These are phyloP conservation scores for Hyalella azteca DNA, from an alignment of 2,888 invertebrate genomes.

Conservation along the genomic window DNA sequence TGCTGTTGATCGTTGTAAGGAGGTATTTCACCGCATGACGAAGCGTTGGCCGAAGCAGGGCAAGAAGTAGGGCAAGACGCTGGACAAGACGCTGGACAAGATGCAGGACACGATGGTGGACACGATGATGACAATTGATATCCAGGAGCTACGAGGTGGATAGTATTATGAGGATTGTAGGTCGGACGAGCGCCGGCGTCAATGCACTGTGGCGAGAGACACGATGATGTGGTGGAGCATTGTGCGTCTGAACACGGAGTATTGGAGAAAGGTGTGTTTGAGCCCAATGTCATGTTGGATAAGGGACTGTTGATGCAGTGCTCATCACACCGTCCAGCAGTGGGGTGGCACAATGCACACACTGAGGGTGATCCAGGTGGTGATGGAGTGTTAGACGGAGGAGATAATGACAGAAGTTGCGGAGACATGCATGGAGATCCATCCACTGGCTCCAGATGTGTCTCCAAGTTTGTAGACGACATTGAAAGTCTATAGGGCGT, in stretches of 20 bases:
- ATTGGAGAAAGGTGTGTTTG: constrained; percentile 14
- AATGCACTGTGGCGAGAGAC: constrained; percentile 12
- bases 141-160: background rate
- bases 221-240: constrained; percentile 23
- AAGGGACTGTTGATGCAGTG: constrained; percentile 33
- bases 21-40: constrained; percentile 13
- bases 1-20: background rate
- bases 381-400: constrained; percentile 14
- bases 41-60: constrained; percentile 22
- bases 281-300: constrained; percentile 1
- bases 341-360: constrained; percentile 25
- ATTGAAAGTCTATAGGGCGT: background rate
- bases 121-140: background rate
- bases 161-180: background rate
- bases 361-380: background rate
- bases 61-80: constrained; percentile 13
- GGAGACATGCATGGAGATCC: constrained; percentile 31
- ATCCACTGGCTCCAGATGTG: constrained; percentile 1
- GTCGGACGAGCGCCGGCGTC: background rate
- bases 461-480: background rate
- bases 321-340: constrained; percentile 1
- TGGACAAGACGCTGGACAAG: constrained; percentile 24
- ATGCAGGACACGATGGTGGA: constrained; percentile 29
- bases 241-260: constrained; percentile 23
- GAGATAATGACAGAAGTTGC: constrained; percentile 28